Evolutionary conservation across 2,113 vertebrate species (phyloP).

Genomic region (Bostrychus sinensis): DNA sequence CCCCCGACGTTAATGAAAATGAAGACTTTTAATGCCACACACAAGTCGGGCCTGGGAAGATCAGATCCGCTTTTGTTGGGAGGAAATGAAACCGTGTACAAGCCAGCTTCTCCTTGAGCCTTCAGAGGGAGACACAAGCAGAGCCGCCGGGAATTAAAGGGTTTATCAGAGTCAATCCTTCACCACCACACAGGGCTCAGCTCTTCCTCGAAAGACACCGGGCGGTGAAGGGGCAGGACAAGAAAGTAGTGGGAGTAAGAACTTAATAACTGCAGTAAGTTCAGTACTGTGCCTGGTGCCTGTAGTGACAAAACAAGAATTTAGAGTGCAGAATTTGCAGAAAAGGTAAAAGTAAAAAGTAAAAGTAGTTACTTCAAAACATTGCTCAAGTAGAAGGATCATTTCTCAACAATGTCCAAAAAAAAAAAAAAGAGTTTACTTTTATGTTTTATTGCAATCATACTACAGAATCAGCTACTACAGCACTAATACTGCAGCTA

Average conservation of each 20-base stretch:
- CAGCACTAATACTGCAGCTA: too few relatives aligned
- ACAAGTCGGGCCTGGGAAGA: slow-evolving; percentile 68
- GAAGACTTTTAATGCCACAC: slow-evolving; percentile 77
- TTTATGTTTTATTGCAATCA: too few relatives aligned
- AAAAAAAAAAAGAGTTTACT: too few relatives aligned
- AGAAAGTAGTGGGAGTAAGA: slow-evolving; percentile 1
- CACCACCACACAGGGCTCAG: slow-evolving; percentile 53
- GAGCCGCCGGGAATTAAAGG: slow-evolving; percentile 66
- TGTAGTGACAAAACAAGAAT: too few relatives aligned
- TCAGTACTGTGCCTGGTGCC: too few relatives aligned
- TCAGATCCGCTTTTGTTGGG: slow-evolving; percentile 77
- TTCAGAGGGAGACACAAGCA: slow-evolving; percentile 64
- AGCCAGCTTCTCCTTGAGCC: slow-evolving; percentile 63
- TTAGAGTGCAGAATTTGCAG: too few relatives aligned
- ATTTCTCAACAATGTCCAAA: too few relatives aligned
- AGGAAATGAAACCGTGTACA: slow-evolving; percentile 83
- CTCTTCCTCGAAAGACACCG: slow-evolving; percentile 40
- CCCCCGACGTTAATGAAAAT: slow-evolving; percentile 82
- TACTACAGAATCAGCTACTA: too few relatives aligned
- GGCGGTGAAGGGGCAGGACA: slow-evolving; percentile 32
- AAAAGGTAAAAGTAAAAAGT: too few relatives aligned
- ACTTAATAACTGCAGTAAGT: slow-evolving; percentile 1
- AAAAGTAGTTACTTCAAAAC: too few relatives aligned
- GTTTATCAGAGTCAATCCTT: slow-evolving; percentile 67
- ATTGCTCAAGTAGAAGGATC: too few relatives aligned